A percentile compares a stretch with the other conserved stretches of the same genome.
phyloP scores from a whole-genome alignment of 2,888 invertebrate genomes.

The Drosophila mimetica region DNA sequence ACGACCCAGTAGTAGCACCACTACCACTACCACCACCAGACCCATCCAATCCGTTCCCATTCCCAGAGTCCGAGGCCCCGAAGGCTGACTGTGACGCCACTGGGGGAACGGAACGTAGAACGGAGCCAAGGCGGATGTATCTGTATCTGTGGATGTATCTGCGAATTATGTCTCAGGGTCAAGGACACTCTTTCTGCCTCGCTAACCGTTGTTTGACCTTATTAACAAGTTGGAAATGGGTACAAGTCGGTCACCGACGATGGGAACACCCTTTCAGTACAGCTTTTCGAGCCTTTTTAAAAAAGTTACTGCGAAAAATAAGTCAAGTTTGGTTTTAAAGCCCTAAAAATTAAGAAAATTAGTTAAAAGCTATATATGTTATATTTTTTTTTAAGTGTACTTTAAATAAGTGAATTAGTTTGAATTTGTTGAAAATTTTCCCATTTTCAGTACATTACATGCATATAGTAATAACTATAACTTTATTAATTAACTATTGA shows the following conservation, averaged over 20 bases:
- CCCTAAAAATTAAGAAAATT: neutral
- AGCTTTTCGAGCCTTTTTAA: neutral
- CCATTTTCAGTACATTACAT: neutral
- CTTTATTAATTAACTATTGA: neutral
- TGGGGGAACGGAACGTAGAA: constrained; percentile 34
- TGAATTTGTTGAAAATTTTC: too few species aligned
- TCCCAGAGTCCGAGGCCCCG: constrained; percentile 38
- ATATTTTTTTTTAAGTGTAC: too few species aligned
- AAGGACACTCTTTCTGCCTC: constrained; percentile 42
- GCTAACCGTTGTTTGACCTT: constrained; percentile 39
- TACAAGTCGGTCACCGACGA: neutral
- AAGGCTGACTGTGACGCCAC: constrained; percentile 75
- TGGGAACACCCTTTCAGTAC: neutral
- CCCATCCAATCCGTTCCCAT: constrained; percentile 1
- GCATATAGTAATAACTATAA: too few species aligned
- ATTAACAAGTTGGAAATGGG: constrained; percentile 20
- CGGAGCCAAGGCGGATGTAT: constrained; percentile 34
- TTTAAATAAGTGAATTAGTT: too few species aligned
- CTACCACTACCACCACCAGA: constrained; percentile 4
- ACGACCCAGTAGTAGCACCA: constrained; percentile 34
- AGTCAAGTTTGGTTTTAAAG: neutral
- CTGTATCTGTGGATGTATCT: constrained; percentile 27
- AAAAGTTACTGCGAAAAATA: neutral
- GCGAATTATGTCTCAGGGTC: constrained; percentile 47
- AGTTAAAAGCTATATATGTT: too few species aligned